These are phyloP conservation scores for Tenualosa thibaudeaui DNA, from an alignment of 2,797 vertebrate species.

Conservation along the genomic window DNA sequence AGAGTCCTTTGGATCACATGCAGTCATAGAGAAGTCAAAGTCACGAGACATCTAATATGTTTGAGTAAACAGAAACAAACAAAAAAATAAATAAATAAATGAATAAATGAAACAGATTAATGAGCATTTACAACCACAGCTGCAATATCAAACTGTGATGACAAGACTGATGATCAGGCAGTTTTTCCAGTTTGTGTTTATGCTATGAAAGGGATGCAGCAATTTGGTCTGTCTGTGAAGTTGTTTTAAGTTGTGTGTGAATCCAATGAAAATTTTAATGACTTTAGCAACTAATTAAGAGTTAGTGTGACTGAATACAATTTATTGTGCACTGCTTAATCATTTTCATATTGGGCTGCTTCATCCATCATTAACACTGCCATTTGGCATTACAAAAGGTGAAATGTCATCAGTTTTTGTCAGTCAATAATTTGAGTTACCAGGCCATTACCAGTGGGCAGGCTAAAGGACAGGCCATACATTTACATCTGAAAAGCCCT, in stretches of 20 bases:
- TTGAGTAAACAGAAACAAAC: not conserved
- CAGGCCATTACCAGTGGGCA: not conserved
- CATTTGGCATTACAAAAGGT: constrained; percentile 1
- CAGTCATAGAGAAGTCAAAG: not conserved
- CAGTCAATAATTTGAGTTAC: constrained; percentile 9
- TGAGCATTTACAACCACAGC: not conserved
- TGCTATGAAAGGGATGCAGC: not conserved
- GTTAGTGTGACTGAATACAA: not conserved
- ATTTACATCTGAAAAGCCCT: not conserved
- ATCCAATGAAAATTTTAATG: not conserved
- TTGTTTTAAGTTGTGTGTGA: not conserved
- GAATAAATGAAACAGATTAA: not conserved
- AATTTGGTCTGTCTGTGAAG: not conserved
- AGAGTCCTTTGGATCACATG: not conserved
- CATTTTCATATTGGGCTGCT: not conserved
- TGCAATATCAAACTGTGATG: not conserved
- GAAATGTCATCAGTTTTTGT: constrained; percentile 17
- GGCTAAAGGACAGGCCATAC: not conserved
- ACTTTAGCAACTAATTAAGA: not conserved
- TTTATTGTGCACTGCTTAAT: not conserved
- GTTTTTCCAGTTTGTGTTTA: not conserved
- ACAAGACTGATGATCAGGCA: not conserved
- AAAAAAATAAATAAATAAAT: not conserved
- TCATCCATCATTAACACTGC: not conserved
- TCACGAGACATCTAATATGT: not conserved